Evolutionary conservation across 2,113 vertebrate genomes (phyloP), one percentile per base, ranked within the genome.

Genomic region (Psephotus haematonotus): DNA sequence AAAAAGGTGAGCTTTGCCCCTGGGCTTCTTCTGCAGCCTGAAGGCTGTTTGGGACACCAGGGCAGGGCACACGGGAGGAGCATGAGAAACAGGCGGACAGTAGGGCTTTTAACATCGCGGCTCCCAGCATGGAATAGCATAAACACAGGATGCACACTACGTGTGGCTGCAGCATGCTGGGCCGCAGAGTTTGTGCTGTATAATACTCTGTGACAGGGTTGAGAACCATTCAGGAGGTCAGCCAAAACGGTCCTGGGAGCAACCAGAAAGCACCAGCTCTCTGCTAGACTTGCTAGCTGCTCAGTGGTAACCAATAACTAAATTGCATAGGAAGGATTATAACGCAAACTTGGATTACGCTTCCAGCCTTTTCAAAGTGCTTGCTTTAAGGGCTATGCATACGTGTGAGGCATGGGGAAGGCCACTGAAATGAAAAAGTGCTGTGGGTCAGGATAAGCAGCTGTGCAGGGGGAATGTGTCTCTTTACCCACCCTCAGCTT

Each of bases 61-160:
- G 60, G 41, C 7, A 9, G 20, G 1, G 10, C 37, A 9, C 69
- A 22, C 0, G 0, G 57, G 65, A 84, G 77, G 20, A 92, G 47
- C 2, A 3, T 12, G 77, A 84, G 92, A 50, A 88, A 13, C 35
- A 70, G 46, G 49, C 0, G 0, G n/a, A 17, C 2, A 3, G 10
- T 6, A 3, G 0, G 0, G 53, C 44, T 57, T 86, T 25, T 27
- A 52, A 33, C 4, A 4, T 24, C 8, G 0, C 8, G 41, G 63
- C 33, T 91, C 35, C 55, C 67, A 47, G 65, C 27, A 10, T 13
- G 53, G 75, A 46, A 27, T 1, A 9, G 11, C 6, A 1, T 6
- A 47, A 92, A 68, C 65, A 64, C 24, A n/a, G 55, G 83, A 55
- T 1, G 1, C 46, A 29, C 1, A 0, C 64, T 17, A 15, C 3